Evolutionary conservation across 2,797 vertebrate species (phyloP), one percentile per base, ranked within the genome.

Genomic region (Peromyscus nudipes): DNA sequence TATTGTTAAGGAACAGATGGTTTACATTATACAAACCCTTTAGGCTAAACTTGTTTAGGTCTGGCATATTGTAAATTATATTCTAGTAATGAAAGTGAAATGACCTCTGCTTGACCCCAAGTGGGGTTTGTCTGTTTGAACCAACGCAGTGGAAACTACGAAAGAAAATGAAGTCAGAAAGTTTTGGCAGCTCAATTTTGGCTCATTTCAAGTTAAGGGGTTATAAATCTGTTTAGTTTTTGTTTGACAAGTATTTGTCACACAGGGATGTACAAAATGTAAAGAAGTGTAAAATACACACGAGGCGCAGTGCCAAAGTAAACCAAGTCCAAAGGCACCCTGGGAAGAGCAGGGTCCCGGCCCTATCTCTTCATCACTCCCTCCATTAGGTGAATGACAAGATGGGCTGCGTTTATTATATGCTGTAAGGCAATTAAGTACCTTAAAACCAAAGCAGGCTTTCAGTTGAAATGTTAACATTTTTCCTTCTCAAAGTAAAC

Each of bases 1-100:
- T 99, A 99, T 99, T 99, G 99, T 99, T 98, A 99, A 98, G 97
- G 98, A 98, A 98, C 99, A 99, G 99, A 99, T 99, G 99, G 99
- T 99, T 99, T 99, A 98, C 97, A 99, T 99, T 99, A 99, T 73
- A 97, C 98, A 98, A 99, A 99, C 98, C 99, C 98, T 99, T 99
- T 98, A 98, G 98, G 98, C 99, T 99, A 99, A 99, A 98, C 99
- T 99, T 99, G 98, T 99, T 99, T 99, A 99, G 99, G 98, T 99
- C 99, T 99, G 99, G 99, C 99, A 99, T 99, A 99, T 99, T 98
- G 99, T 99, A 98, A 98, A 98, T 99, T 99, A 99, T 99, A 99
- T 99, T 99, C 98, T 98, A 98, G 98, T 99, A 99, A 99, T 98
- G 99, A 99, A 98, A 99, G 98, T 98, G 98, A 98, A 98, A 98